Evolutionary conservation across 2,888 invertebrate species (phyloP).

Genomic region (Nomada ferruginata): DNA sequence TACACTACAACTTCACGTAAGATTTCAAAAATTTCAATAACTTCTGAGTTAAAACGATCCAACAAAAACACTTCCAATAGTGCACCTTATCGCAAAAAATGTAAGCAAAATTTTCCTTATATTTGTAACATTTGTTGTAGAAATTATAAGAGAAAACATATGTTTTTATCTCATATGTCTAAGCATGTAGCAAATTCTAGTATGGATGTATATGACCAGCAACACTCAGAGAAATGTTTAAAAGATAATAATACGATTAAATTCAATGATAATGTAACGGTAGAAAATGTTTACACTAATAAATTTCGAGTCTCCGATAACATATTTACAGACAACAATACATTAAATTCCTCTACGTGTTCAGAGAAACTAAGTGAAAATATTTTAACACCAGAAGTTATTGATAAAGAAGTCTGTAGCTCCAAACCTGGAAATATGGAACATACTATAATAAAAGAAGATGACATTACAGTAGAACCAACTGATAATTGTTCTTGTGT

Average conservation of each 20-base stretch:
- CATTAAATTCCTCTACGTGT: not conserved
- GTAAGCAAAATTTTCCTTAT: not conserved
- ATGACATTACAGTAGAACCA: not conserved
- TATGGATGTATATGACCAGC: not conserved
- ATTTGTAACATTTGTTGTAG: conserved; percentile 16
- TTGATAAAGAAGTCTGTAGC: not conserved
- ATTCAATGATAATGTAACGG: not conserved
- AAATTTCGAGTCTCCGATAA: not conserved
- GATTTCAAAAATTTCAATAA: not conserved
- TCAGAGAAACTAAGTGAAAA: not conserved
- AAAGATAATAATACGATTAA: not conserved
- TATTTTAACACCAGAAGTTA: not conserved
- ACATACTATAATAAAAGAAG: not conserved
- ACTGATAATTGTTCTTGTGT: conserved; percentile 1
- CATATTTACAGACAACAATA: not conserved
- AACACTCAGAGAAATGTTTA: not conserved
- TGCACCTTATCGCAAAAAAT: not conserved
- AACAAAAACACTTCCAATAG: not conserved
- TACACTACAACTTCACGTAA: not conserved
- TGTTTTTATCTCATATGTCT: conserved; percentile 9
- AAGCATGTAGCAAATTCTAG: not conserved
- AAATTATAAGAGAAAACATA: not conserved
- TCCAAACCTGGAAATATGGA: not conserved
- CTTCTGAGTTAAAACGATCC: not conserved
- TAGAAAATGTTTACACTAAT: not conserved